Evolutionary conservation across 2,888 invertebrate genomes (phyloP).

Genomic region (Diadegma fenestrale): DNA sequence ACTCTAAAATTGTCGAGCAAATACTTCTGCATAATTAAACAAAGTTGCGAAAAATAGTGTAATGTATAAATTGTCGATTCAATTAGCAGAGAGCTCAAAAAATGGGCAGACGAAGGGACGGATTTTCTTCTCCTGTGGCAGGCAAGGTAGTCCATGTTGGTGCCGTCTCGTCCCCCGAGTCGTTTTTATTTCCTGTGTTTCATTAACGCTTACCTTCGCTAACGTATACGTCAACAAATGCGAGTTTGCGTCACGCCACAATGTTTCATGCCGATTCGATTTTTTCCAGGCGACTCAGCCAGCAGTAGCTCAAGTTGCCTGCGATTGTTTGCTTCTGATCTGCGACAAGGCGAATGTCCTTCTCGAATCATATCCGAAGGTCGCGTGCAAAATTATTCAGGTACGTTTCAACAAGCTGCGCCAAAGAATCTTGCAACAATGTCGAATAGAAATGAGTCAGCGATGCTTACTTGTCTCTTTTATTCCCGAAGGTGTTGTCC

Average conservation of each 20-base stretch:
- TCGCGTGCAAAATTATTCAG: constrained; percentile 88
- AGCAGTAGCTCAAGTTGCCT: constrained; percentile 93
- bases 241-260: neutral
- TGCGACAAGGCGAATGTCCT: constrained; percentile 92
- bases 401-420: constrained; percentile 77
- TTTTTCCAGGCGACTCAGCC: constrained; percentile 80
- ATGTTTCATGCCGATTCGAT: constrained; percentile 20
- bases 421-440: neutral
- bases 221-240: constrained; percentile 28
- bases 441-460: neutral
- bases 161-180: constrained; percentile 61
- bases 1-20: neutral
- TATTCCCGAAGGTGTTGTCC: constrained; percentile 83
- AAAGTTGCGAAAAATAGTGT: constrained; percentile 14
- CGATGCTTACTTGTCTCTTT: neutral
- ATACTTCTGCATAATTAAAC: neutral
- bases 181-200: constrained; percentile 2
- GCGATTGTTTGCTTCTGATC: constrained; percentile 91
- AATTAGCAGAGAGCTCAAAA: constrained; percentile 78
- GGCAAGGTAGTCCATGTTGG: constrained; percentile 79
- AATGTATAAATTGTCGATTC: constrained; percentile 65
- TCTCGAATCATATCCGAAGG: constrained; percentile 90
- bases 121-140: constrained; percentile 79
- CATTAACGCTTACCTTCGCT: constrained; percentile 51
- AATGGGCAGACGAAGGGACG: constrained; percentile 80